Evolutionary conservation across 2,797 vertebrate genomes (phyloP).

Genomic region (Schizopygopsis malacanthus): DNA sequence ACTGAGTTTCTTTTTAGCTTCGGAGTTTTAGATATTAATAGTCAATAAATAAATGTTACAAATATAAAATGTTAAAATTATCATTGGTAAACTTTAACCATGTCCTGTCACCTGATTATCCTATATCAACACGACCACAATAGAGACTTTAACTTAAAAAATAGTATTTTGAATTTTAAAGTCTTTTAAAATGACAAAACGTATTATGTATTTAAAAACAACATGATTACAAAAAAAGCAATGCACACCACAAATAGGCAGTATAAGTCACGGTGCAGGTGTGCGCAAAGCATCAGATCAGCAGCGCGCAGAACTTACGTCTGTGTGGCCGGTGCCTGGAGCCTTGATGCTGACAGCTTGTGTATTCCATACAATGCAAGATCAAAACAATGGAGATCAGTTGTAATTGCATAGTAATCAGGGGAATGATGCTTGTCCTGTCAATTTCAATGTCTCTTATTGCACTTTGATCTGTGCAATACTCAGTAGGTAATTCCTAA

Average conservation of each 20-base stretch:
- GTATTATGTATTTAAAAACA: not conserved
- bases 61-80: not conserved
- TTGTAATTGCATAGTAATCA: conserved; percentile 99
- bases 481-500: conserved; percentile 69
- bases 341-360: conserved; percentile 93
- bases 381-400: conserved; percentile 97
- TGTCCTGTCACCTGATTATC: not conserved
- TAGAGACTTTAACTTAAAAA: not conserved
- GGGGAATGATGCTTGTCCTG: conserved; percentile 82
- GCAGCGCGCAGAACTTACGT: conserved; percentile 86
- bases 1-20: not conserved
- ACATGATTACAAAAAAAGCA: not conserved
- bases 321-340: conserved; percentile 93
- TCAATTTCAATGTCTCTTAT: conserved; percentile 80
- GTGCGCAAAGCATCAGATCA: conserved; percentile 56
- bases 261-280: conserved; percentile 47
- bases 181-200: not conserved
- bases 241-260: not conserved
- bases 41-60: not conserved
- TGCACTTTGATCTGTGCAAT: conserved; percentile 63
- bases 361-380: conserved; percentile 99
- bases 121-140: not conserved
- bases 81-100: not conserved
- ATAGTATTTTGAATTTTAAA: not conserved
- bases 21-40: not conserved